A percentile compares a stretch with the other conserved stretches of the same genome.
Conservation (phyloP, 2,797 vertebrate species). For the Tachyglossus aculeatus region DNA sequence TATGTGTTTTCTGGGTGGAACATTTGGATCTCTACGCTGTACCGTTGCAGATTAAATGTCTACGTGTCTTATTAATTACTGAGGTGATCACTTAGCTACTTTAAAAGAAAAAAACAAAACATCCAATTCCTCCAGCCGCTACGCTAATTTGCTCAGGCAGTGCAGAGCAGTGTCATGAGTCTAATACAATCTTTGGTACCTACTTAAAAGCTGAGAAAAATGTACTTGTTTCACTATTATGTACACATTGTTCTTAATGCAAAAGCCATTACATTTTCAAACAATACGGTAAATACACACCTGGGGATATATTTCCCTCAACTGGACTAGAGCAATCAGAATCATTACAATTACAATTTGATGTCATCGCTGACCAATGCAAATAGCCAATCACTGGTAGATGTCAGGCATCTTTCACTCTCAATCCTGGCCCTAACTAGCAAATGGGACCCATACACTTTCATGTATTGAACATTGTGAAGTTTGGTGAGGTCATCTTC, state of each 20-base stretch:
- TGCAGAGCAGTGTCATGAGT: neutral
- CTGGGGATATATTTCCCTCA: no score
- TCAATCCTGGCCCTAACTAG: no score
- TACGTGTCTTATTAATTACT: slow-evolving; percentile 33
- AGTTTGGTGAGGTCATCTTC: slow-evolving; percentile 29
- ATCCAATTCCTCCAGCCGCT: neutral
- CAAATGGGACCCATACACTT: no score
- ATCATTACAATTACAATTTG: no score
- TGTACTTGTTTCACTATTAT: neutral
- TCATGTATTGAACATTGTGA: no score
- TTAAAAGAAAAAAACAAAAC: neutral
- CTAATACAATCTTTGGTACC: neutral
- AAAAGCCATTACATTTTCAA: no score
- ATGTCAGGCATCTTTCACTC: no score
- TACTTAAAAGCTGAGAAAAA: neutral
- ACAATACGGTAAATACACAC: no score
- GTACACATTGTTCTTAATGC: neutral
- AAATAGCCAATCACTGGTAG: no score
- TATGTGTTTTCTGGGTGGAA: slow-evolving; percentile 4
- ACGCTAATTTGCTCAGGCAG: slow-evolving; percentile 1
- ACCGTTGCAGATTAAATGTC: slow-evolving; percentile 24
- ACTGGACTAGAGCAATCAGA: no score
- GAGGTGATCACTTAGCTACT: neutral
- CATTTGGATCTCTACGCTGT: neutral
- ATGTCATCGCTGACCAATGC: no score